phyloP scores from a whole-genome alignment of 2,113 vertebrate species.

The Prionailurus viverrinus region DNA sequence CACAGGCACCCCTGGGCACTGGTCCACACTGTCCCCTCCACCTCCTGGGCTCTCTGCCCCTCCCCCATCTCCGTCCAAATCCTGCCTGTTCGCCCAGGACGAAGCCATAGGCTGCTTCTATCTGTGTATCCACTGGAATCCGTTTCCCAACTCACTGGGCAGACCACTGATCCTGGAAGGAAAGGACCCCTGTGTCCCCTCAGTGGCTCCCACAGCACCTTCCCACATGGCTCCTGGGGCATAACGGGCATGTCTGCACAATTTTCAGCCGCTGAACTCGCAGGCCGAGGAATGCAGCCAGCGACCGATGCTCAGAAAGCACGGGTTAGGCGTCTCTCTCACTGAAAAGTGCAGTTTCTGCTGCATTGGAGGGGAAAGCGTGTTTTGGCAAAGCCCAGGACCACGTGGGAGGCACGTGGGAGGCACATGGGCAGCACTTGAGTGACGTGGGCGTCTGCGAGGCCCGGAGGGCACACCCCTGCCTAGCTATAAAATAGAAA shows the following conservation, averaged over 20 bases:
- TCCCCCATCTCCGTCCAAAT: neutral
- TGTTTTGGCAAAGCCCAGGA: neutral
- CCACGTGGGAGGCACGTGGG: fast-evolving
- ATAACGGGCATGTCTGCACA: fast-evolving
- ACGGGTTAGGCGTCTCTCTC: neutral
- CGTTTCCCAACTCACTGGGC: fast-evolving
- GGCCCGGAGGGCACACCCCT: neutral
- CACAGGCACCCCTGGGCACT: fast-evolving
- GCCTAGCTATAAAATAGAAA: neutral
- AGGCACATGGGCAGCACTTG: fast-evolving
- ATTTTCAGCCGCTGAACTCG: neutral
- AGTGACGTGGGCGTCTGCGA: neutral
- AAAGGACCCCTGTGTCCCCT: fast-evolving
- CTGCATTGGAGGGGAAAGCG: neutral
- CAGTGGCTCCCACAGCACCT: neutral
- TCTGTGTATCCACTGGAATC: neutral
- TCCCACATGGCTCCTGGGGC: fast-evolving
- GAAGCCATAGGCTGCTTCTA: fast-evolving
- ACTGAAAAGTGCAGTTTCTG: neutral
- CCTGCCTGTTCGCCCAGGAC: neutral
- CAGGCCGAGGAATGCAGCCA: fast-evolving
- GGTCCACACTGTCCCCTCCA: neutral
- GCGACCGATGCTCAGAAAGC: fast-evolving
- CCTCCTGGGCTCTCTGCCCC: too few species aligned
- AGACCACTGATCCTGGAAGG: neutral